Percentiles rank a stretch among this genome's conserved stretches.
These are phyloP conservation scores for Drosophila sturtevanti DNA, from an alignment of 1,140 invertebrate genomes.

Conservation along the genomic window DNA sequence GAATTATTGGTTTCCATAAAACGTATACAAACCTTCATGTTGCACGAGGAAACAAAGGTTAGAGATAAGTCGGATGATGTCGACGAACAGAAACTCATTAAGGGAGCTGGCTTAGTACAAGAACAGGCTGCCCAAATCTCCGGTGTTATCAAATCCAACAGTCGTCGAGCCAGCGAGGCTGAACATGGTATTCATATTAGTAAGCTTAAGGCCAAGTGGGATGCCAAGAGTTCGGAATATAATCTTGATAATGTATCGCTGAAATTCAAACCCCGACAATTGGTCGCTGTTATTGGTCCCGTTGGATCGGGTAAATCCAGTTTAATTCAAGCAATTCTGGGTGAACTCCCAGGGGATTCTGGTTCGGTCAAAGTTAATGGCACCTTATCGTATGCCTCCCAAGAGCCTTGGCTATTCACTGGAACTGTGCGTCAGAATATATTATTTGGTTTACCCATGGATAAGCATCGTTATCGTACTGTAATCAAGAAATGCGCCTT, in stretches of 20 bases:
- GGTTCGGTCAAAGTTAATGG: constrained; percentile 90
- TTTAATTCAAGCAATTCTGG: constrained; percentile 90
- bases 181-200: constrained; percentile 55
- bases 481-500: constrained; percentile 90
- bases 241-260: constrained; percentile 86
- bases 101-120: constrained; percentile 32
- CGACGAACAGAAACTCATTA: constrained; percentile 56
- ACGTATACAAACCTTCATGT: constrained; percentile 88
- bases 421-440: constrained; percentile 94
- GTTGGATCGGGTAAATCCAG: constrained; percentile 92
- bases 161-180: constrained; percentile 53
- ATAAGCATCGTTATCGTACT: constrained; percentile 88
- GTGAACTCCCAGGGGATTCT: constrained; percentile 88
- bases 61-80: constrained; percentile 70
- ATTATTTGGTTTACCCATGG: constrained; percentile 91
- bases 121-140: constrained; percentile 45
- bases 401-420: constrained; percentile 95
- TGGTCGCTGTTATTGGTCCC: constrained; percentile 88
- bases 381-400: constrained; percentile 93
- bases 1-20: constrained; percentile 88
- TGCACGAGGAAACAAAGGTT: constrained; percentile 86
- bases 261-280: constrained; percentile 86
- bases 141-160: constrained; percentile 56
- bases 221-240: constrained; percentile 76
- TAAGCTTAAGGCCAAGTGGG: constrained; percentile 78